A percentile compares a stretch with the other conserved stretches of the same genome.
Conservation (phyloP, 2,888 invertebrate species). For the Lithophane socia region DNA sequence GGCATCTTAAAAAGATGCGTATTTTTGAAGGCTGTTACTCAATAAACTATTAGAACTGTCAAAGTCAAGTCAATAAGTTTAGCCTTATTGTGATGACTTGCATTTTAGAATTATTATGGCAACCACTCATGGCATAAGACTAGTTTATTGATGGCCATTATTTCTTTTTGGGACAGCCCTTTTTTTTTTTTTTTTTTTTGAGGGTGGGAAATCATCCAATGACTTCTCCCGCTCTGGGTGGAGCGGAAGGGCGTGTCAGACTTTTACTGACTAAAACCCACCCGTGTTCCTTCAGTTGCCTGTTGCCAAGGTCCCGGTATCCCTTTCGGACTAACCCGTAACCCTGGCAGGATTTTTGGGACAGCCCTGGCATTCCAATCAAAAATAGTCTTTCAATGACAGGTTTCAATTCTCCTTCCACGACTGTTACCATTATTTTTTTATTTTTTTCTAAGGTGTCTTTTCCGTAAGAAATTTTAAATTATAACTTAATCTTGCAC, state of each 20-base stretch:
- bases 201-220: too few relatives aligned
- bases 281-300: too few relatives aligned
- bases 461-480: neutral
- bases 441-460: neutral
- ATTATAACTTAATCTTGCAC: neutral
- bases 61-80: slow-evolving; percentile 16
- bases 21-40: neutral
- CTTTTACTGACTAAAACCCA: too few relatives aligned
- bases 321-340: too few relatives aligned
- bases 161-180: neutral
- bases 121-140: neutral
- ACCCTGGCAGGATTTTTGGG: too few relatives aligned
- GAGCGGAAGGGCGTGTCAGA: too few relatives aligned
- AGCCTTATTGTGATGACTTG: slow-evolving; percentile 5
- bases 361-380: neutral
- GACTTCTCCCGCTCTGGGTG: too few relatives aligned
- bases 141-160: neutral
- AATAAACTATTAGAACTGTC: neutral
- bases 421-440: neutral
- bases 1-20: slow-evolving; percentile 7
- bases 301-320: too few relatives aligned
- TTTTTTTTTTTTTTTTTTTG: too few relatives aligned
- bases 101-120: neutral
- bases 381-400: neutral
- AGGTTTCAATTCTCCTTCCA: neutral